These are phyloP conservation scores for Lepidostoma basale DNA, from an alignment of 1,140 invertebrate species.

Conservation along the genomic window DNA sequence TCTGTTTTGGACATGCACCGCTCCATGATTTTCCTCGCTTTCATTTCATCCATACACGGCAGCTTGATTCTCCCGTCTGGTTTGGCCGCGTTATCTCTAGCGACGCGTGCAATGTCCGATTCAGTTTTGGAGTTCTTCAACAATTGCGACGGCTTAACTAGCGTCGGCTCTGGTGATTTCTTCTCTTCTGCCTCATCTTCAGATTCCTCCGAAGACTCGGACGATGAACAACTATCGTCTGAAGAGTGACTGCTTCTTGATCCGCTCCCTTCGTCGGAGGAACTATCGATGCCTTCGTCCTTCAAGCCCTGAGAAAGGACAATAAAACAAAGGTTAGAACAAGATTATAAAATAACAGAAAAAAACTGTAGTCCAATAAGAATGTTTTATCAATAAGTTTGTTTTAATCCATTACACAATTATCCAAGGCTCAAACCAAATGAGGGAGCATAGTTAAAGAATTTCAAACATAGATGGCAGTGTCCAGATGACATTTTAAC, in stretches of 20 bases:
- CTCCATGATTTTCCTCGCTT: slow-evolving; percentile 41
- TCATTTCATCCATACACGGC: slow-evolving; percentile 42
- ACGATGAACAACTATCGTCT: slow-evolving; percentile 59
- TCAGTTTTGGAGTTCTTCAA: slow-evolving; percentile 57
- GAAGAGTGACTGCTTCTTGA: slow-evolving; percentile 56
- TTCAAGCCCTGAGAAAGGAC: slow-evolving; percentile 53
- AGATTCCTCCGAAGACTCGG: slow-evolving; percentile 54
- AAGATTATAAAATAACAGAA: too few species aligned
- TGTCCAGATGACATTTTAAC: too few species aligned
- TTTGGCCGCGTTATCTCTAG: slow-evolving; percentile 35
- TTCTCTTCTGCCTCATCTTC: slow-evolving; percentile 22
- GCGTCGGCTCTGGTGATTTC: slow-evolving; percentile 41
- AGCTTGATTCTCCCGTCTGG: slow-evolving; percentile 35
- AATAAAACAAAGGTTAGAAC: too few species aligned
- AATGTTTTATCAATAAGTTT: too few species aligned
- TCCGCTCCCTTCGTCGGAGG: slow-evolving; percentile 57
- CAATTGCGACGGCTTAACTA: slow-evolving; percentile 53
- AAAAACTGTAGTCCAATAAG: too few species aligned
- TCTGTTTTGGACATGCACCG: slow-evolving; percentile 35
- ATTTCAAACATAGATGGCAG: too few species aligned
- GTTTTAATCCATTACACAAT: too few species aligned
- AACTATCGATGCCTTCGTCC: slow-evolving; percentile 60
- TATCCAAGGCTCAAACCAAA: too few species aligned
- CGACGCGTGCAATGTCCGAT: slow-evolving; percentile 51
- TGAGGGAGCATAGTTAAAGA: too few species aligned